These are phyloP conservation scores for Andrena marginata DNA, from an alignment of 2,888 invertebrate species.

Conservation along the genomic window DNA sequence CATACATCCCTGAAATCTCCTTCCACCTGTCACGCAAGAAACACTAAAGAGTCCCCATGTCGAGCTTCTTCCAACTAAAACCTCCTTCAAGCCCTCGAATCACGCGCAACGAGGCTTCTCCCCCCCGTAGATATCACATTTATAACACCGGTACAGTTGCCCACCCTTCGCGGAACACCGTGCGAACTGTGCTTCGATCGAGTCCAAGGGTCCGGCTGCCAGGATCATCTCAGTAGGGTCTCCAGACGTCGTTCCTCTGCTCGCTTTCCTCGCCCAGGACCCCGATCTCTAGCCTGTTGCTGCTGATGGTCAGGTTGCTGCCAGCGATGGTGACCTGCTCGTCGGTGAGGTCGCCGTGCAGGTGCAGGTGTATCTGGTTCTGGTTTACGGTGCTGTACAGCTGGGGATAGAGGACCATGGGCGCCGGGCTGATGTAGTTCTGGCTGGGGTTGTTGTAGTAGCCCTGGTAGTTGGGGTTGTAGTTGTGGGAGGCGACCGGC, in stretches of 20 bases:
- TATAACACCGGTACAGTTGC: constrained; percentile 28
- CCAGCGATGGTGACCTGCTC: constrained; percentile 85
- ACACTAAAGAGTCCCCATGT: neutral
- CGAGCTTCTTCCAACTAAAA: no score
- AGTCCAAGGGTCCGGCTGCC: neutral
- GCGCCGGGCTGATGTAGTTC: constrained; percentile 88
- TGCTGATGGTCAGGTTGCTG: constrained; percentile 84
- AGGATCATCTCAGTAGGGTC: constrained; percentile 89
- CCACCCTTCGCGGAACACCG: no score
- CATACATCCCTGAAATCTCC: neutral
- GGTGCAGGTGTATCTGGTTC: constrained; percentile 93
- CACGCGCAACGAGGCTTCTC: neutral
- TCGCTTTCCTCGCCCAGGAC: constrained; percentile 86
- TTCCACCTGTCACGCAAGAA: neutral
- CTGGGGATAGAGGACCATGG: constrained; percentile 92
- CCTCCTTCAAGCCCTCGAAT: neutral
- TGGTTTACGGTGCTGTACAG: constrained; percentile 94
- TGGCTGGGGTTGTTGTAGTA: constrained; percentile 89
- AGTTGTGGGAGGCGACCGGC: constrained; percentile 86
- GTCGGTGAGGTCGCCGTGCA: constrained; percentile 87
- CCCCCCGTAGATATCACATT: constrained; percentile 48
- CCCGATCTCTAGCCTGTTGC: constrained; percentile 86
- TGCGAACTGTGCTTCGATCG: neutral
- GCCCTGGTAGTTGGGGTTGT: constrained; percentile 89
- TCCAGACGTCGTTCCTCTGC: constrained; percentile 89